phyloP scores from a whole-genome alignment of 2,797 vertebrate genomes.

The Coregonus sp. region DNA sequence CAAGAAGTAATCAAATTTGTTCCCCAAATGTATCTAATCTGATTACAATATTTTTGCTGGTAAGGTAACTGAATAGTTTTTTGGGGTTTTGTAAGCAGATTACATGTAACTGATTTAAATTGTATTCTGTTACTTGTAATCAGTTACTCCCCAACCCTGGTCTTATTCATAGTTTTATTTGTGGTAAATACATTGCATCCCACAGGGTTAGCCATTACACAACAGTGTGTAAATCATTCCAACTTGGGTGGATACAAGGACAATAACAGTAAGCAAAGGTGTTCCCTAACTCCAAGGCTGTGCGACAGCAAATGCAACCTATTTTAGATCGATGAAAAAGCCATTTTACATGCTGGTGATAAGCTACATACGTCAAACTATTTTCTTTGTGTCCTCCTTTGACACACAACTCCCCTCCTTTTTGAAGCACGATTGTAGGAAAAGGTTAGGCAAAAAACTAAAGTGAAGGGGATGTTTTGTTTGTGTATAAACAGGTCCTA shows the following conservation, averaged over 20 bases:
- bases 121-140: too few species aligned
- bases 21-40: too few species aligned
- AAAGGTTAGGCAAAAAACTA: neutral
- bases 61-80: too few species aligned
- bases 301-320: neutral
- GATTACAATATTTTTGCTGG: too few species aligned
- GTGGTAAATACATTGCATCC: neutral
- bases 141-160: too few species aligned
- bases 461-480: neutral
- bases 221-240: neutral
- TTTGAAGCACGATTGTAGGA: neutral
- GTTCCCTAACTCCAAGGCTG: neutral
- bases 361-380: constrained; percentile 3
- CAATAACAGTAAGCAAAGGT: neutral
- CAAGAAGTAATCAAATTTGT: too few species aligned
- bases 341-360: neutral
- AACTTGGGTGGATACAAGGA: neutral
- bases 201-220: neutral
- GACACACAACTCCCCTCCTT: neutral
- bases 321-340: neutral
- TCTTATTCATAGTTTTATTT: neutral
- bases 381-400: neutral
- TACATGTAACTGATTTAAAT: too few species aligned
- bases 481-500: neutral
- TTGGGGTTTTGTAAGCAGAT: too few species aligned